These are phyloP conservation scores for Agrotis ipsilon DNA, from an alignment of 2,888 invertebrate species.

Conservation along the genomic window DNA sequence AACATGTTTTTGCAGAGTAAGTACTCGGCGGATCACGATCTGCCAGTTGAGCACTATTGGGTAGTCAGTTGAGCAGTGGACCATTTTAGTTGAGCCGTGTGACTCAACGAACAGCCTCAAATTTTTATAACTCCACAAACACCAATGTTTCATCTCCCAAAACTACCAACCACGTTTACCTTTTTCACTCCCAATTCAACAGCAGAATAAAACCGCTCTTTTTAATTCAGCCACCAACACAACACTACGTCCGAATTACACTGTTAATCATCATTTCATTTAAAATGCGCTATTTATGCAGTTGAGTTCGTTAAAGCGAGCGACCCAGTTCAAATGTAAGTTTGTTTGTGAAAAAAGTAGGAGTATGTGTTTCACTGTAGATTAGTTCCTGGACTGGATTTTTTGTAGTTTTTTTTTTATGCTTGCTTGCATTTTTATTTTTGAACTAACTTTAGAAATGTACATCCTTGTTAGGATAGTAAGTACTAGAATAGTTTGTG, in stretches of 20 bases:
- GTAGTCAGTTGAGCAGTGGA: no score
- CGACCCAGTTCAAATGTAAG: conserved; percentile 43
- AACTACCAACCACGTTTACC: conserved; percentile 10
- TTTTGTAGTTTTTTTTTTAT: background rate
- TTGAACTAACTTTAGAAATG: background rate
- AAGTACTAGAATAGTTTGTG: no score
- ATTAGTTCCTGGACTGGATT: conserved; percentile 7
- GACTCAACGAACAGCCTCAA: background rate
- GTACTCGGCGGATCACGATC: no score
- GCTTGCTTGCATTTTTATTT: background rate
- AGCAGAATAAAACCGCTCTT: conserved; percentile 21
- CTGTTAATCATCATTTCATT: conserved; percentile 64
- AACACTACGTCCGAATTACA: conserved; percentile 44
- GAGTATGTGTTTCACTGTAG: conserved; percentile 3
- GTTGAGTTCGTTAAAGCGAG: conserved; percentile 52
- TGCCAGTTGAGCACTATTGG: no score
- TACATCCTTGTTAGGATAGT: no score
- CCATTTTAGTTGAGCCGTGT: no score
- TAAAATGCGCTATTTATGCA: conserved; percentile 57
- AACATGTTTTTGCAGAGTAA: no score
- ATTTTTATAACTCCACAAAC: background rate
- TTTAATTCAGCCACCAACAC: conserved; percentile 40
- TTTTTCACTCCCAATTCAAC: conserved; percentile 34
- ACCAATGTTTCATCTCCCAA: conserved; percentile 7
- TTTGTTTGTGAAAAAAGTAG: conserved; percentile 25